These are phyloP conservation scores for Scaeva pyrastri DNA, from an alignment of 2,888 invertebrate species.

Conservation along the genomic window DNA sequence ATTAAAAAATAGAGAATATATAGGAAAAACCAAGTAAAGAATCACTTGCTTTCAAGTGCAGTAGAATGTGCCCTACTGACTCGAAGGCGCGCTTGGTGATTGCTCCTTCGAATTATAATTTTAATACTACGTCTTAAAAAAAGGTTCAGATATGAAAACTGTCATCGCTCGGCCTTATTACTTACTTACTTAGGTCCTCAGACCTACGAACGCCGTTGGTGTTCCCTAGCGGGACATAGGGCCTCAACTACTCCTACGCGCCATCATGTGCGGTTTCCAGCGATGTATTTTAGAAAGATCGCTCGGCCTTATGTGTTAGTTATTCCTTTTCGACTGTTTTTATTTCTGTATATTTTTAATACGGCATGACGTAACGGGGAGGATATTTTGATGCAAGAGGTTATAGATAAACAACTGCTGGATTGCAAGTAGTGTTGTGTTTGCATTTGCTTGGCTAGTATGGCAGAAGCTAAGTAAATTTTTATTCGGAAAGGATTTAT, in stretches of 20 bases:
- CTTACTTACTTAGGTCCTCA: no score
- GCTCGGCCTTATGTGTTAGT: constrained; percentile 13
- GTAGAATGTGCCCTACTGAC: not conserved
- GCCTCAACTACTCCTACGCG: no score
- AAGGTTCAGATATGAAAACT: constrained; percentile 27
- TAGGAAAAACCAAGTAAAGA: not conserved
- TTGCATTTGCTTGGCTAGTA: constrained; percentile 8
- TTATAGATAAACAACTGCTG: constrained; percentile 43
- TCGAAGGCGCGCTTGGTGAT: not conserved
- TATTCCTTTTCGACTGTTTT: not conserved
- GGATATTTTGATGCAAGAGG: constrained; percentile 16
- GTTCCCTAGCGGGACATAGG: no score
- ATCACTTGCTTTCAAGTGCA: not conserved
- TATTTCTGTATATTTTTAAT: constrained; percentile 18
- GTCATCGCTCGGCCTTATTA: no score
- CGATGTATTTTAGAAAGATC: no score
- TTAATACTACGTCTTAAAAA: constrained; percentile 20
- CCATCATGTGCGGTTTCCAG: no score
- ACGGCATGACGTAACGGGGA: constrained; percentile 26
- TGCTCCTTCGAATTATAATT: constrained; percentile 32
- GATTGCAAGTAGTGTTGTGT: constrained; percentile 32
- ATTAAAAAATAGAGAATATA: not conserved
- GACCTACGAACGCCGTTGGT: no score
- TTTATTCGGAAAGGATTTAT: not conserved
- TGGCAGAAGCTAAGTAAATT: not conserved